Evolutionary conservation across 2,888 invertebrate genomes (phyloP), one percentile per base, ranked within the genome.

Genomic region (Priocnemis perturbator): DNA sequence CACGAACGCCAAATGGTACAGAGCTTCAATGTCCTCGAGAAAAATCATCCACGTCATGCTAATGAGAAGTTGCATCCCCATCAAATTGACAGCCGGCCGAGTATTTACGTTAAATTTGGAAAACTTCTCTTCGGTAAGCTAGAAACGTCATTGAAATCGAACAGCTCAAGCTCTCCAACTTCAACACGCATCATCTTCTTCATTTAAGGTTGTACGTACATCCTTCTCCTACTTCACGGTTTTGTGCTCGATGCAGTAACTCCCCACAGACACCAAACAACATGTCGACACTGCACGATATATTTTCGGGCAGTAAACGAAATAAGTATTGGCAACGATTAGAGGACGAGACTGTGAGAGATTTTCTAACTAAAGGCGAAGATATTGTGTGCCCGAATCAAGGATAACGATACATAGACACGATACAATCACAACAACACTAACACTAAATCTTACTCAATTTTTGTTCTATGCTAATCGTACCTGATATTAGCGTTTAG

Each of bases 191-290:
- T 26, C n/a, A 11, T 57, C 44, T 61, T 52, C n/a, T 23, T 47
- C 17, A 26, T 78, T 72, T 7, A 74, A 84, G 84, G 81, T 84
- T 17, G 61, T 78, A 14, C 77, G 78, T 17, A 73, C 81, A 4
- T 82, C 83, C 1, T 80, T 85, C 64, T 84, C 84, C 17, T 84
- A 81, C 60, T 75, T 81, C 53, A 85, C 81, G 53, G 77, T 84
- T 19, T 67, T 85, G 7, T 78, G 73, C 57, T 84, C 83, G 9
- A 30, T 80, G 53, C 78, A 75, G 52, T 81, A 68, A 73, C 7
- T n/a, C 15, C 7, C 19, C n/a, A 0, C 9, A 60, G 11, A 23
- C 30, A 4, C 26, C 3, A 26, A 26, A 26, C 7, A 7, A 26
- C 26, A 26, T 26, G 7, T 26, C 7, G 3, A 26, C 3, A 26